Conservation (phyloP, 2,113 vertebrate genomes). For the Cynocephalus volans region DNA sequence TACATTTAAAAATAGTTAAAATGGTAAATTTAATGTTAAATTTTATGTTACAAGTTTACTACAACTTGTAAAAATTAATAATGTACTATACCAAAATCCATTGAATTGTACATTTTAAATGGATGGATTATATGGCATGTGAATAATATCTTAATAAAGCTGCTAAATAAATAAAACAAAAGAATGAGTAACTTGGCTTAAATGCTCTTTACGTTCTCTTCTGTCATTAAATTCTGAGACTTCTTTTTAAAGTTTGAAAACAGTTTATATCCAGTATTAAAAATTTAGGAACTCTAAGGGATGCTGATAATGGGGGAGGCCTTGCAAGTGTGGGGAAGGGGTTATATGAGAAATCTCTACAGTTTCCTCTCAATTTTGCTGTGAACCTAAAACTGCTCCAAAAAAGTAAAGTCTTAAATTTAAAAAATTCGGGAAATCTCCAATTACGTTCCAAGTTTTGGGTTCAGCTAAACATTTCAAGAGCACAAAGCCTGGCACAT, state of each 20-base stretch:
- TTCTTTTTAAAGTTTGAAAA: constrained; percentile 35
- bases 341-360: too few relatives aligned
- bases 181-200: constrained; percentile 37
- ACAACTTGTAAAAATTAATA: constrained; percentile 45
- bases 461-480: neutral
- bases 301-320: neutral
- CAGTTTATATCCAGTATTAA: neutral
- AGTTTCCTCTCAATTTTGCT: neutral
- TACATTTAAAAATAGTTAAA: too few relatives aligned
- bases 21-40: too few relatives aligned
- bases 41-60: neutral
- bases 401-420: neutral
- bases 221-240: neutral
- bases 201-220: neutral
- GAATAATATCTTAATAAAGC: neutral
- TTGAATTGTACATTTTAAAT: neutral
- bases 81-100: constrained; percentile 30
- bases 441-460: neutral
- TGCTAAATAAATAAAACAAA: neutral
- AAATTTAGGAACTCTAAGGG: neutral
- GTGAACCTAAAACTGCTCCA: neutral
- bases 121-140: neutral
- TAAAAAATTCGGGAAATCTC: neutral
- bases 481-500: neutral
- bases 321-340: neutral